phyloP scores from a whole-genome alignment of 2,888 invertebrate genomes.

The Willowsia nigromaculata region DNA sequence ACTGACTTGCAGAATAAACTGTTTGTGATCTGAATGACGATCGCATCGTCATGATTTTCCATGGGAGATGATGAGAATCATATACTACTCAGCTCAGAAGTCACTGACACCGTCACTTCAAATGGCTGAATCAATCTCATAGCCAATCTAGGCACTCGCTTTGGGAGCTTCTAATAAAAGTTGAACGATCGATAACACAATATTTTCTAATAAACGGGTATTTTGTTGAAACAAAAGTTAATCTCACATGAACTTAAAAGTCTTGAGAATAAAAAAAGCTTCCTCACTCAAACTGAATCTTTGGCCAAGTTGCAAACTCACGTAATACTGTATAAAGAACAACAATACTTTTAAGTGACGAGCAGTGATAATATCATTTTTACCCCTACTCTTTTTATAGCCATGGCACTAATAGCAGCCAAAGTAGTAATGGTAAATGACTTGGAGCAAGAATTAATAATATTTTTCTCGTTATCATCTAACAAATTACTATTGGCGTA shows the following conservation, averaged over 20 bases:
- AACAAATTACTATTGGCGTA: conserved; percentile 19
- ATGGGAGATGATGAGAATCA: not conserved
- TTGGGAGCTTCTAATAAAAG: not conserved
- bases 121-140: not conserved
- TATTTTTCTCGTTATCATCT: not conserved
- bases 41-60: not conserved
- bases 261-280: not conserved
- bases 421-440: not conserved
- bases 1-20: not conserved
- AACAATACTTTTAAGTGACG: not conserved
- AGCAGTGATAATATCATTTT: not conserved
- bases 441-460: not conserved
- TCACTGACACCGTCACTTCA: not conserved
- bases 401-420: not conserved
- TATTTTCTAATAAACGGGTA: too few relatives aligned
- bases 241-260: not conserved
- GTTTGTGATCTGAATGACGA: not conserved
- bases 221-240: too few relatives aligned
- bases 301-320: not conserved
- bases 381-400: not conserved
- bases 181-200: not conserved
- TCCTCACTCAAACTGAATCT: not conserved
- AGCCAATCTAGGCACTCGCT: not conserved
- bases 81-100: too few relatives aligned
- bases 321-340: too few relatives aligned